Conservation (phyloP, 2,113 vertebrate genomes). For the Mohoua ochrocephala region DNA sequence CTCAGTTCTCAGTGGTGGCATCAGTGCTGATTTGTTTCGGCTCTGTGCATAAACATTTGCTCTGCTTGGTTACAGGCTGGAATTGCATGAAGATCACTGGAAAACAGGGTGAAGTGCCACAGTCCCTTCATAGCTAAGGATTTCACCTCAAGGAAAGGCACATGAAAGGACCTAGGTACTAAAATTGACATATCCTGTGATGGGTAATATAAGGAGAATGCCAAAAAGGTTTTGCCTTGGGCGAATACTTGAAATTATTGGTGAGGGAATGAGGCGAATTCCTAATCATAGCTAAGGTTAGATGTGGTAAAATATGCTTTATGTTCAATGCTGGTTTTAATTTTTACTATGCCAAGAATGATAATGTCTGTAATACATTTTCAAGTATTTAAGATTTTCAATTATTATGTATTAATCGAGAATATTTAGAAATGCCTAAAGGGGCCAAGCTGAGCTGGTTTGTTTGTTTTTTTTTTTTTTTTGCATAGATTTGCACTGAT, state of each 20-base stretch:
- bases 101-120: neutral
- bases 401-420: neutral
- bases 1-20: constrained; percentile 16
- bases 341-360: neutral
- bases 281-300: neutral
- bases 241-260: neutral
- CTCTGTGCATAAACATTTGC: neutral
- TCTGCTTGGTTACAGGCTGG: neutral
- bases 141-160: neutral
- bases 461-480: neutral
- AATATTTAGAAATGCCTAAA: neutral
- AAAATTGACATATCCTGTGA: neutral
- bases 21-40: neutral
- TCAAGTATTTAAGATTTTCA: neutral
- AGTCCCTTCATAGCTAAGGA: neutral
- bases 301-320: neutral
- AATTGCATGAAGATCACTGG: neutral
- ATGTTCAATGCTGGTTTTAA: neutral
- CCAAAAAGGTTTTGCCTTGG: neutral
- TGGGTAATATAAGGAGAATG: neutral
- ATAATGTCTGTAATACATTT: neutral
- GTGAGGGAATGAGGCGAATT: neutral
- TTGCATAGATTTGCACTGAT: neutral
- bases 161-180: neutral
- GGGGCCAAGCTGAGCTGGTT: neutral